Conservation (phyloP, 30 jellyfish, hydroid and myxozoan species). For the Hydractinia symbiolongicarpus region DNA sequence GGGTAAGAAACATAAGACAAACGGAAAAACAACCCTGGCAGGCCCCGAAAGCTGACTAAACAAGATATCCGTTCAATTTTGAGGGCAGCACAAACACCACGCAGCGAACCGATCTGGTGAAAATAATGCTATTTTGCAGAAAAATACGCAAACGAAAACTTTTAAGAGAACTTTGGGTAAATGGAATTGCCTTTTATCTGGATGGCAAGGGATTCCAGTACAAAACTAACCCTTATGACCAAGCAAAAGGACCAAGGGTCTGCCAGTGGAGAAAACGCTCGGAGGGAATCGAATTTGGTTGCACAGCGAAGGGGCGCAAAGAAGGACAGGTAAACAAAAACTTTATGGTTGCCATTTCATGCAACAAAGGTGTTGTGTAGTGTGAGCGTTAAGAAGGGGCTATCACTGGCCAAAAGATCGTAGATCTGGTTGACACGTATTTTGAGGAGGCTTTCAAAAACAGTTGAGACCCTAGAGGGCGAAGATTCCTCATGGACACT, state of each 20-base stretch:
- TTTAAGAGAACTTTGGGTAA: too few relatives aligned
- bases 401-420: conserved; percentile 13
- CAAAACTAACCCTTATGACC: conserved; percentile 18
- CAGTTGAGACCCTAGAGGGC: conserved; percentile 1
- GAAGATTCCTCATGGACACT: conserved; percentile 15
- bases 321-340: conserved; percentile 10
- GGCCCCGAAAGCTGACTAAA: too few relatives aligned
- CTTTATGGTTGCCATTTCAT: conserved; percentile 27
- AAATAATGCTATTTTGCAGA: too few relatives aligned
- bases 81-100: too few relatives aligned
- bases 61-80: too few relatives aligned
- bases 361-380: conserved; percentile 12
- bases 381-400: conserved; percentile 26
- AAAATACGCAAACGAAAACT: too few relatives aligned
- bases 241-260: conserved; percentile 15
- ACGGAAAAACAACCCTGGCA: too few relatives aligned
- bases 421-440: conserved; percentile 16
- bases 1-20: too few relatives aligned
- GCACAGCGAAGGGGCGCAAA: conserved; percentile 24
- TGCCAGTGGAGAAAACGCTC: conserved; percentile 13
- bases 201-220: too few relatives aligned
- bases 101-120: too few relatives aligned
- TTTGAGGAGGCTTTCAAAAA: not conserved
- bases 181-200: too few relatives aligned
- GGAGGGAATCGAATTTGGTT: conserved; percentile 7